Conservation (phyloP, 2,888 invertebrate genomes). For the Heteropelma amictum region DNA sequence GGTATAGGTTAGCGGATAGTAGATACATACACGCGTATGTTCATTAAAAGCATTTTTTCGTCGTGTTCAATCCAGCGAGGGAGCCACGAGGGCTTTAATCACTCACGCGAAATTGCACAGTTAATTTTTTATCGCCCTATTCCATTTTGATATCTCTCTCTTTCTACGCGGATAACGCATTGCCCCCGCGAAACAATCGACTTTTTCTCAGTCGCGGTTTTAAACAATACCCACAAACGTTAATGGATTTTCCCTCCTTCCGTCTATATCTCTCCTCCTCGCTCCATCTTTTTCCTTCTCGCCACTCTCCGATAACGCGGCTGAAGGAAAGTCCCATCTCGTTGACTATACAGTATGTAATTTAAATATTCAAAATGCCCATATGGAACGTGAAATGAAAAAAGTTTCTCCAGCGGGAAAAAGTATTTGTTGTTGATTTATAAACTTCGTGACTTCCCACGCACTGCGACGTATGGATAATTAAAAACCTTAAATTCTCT, state of each 20-base stretch:
- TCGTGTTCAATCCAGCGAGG: not conserved
- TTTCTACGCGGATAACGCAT: not conserved
- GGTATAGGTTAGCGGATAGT: conserved; percentile 6
- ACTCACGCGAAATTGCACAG: conserved; percentile 30
- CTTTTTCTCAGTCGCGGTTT: conserved; percentile 7
- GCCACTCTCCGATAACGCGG: not conserved
- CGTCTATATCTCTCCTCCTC: not conserved
- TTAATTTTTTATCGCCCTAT: conserved; percentile 30
- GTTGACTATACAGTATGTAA: too few relatives aligned
- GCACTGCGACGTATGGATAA: too few relatives aligned
- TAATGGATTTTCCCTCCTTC: conserved; percentile 4
- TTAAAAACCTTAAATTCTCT: too few relatives aligned
- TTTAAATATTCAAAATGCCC: too few relatives aligned
- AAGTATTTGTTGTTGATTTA: too few relatives aligned
- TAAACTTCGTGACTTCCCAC: too few relatives aligned
- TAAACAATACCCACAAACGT: not conserved
- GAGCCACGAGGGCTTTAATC: conserved; percentile 20
- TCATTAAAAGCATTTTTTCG: conserved; percentile 27
- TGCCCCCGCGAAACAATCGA: conserved; percentile 4
- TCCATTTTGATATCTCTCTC: not conserved
- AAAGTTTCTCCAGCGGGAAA: too few relatives aligned
- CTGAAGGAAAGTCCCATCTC: too few relatives aligned
- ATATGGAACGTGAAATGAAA: too few relatives aligned
- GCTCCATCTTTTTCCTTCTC: too few relatives aligned
- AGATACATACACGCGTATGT: not conserved